phyloP scores from a whole-genome alignment of 1,140 invertebrate genomes.

The Drosophila willistoni region DNA sequence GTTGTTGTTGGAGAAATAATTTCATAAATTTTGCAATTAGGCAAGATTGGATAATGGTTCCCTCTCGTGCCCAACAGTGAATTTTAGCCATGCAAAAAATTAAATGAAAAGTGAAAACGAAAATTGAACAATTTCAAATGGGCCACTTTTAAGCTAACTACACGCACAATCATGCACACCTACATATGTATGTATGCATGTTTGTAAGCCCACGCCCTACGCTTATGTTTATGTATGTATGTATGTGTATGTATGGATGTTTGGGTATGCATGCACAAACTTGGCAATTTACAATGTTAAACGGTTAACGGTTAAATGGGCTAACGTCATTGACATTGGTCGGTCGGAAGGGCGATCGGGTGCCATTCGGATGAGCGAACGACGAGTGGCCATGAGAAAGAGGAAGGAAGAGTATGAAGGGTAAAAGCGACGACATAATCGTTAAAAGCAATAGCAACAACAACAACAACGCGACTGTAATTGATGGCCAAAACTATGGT shows the following conservation, averaged over 20 bases:
- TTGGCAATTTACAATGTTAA: constrained; percentile 22
- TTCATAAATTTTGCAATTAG: constrained; percentile 6
- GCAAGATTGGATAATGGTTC: not conserved
- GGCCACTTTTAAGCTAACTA: not conserved
- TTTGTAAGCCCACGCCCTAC: not conserved
- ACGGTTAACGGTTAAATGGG: constrained; percentile 21
- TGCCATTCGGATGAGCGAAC: constrained; percentile 10
- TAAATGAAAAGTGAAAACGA: not conserved
- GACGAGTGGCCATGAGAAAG: not conserved
- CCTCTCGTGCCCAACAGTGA: too few relatives aligned
- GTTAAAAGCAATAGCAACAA: constrained; percentile 23
- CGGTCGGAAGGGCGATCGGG: constrained; percentile 22
- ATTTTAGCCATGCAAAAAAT: not conserved
- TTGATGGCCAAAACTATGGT: constrained; percentile 8
- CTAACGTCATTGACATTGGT: constrained; percentile 54
- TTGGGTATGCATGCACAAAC: not conserved
- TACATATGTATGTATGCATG: not conserved
- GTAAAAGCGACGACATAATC: constrained; percentile 8
- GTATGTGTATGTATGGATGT: too few relatives aligned
- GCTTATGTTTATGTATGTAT: too few relatives aligned
- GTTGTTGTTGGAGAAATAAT: not conserved
- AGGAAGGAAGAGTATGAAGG: not conserved
- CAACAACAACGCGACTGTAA: constrained; percentile 21
- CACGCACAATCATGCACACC: not conserved
- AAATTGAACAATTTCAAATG: constrained; percentile 6